Evolutionary conservation across 1,140 invertebrate genomes (phyloP), one percentile per base, ranked within the genome.

Genomic region (Babylonia areolata): DNA sequence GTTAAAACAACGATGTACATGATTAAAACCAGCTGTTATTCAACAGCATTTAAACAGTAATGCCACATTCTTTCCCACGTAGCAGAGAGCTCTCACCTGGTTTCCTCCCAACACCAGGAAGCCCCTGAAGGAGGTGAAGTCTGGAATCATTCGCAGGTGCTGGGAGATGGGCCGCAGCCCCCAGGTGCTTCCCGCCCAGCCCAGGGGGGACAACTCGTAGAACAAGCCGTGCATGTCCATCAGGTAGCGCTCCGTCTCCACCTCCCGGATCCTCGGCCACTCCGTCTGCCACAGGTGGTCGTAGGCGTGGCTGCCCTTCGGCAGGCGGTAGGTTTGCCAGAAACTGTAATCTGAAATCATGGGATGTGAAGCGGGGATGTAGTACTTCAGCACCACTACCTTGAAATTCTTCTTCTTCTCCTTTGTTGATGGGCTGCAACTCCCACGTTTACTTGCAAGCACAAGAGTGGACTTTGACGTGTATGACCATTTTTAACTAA

Each of bases 241-340:
- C 31, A 88, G 80, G 81, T 88, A 88, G 28, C 87, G 81, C 77
- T 90, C 89, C 1, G 87, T 90, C 78, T 88, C 89, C 37, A 90
- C 87, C 54, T 90, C 87, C 46, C 87, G 75, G 31, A 90, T 88
- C 40, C 87, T 73, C 1, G 89, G 89, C 89, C 87, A 90, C 71
- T 90, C 89, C 20, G 87, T 90, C 85, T 90, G 87, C 89, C 89
- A 90, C 20, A 87, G 85, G 71, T 90, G 89, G 46, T 90, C 89
- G 78, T 84, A 90, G 15, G 89, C 87, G 39, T 90, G 87, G 46
- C 86, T 87, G 31, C 85, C 89, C 80, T 90, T 90, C 17, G 89
- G 89, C 15, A 90, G 73, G 35, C 89, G 79, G 84, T 90, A 90
- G 5, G 89, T 90, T 73, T 88, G 87, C 89, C 89, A 90, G 5